A percentile compares a stretch with the other conserved stretches of the same genome.
Evolutionary conservation across 2,113 vertebrate species (phyloP).

Genomic region (Oreochromis tanganicae): DNA sequence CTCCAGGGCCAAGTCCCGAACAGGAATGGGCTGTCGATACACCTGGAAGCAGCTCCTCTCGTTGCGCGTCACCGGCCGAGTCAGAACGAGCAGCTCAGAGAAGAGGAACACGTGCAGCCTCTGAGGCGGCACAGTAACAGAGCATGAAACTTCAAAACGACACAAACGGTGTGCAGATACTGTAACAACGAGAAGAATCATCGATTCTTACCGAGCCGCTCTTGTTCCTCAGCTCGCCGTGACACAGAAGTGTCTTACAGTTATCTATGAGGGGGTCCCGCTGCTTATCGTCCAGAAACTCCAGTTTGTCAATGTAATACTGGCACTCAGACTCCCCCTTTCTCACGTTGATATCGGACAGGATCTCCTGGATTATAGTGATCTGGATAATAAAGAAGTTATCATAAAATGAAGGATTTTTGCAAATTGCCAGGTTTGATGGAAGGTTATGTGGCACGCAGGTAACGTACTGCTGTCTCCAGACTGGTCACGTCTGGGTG

Average conservation of each 20-base stretch:
- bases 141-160: neutral
- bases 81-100: conserved; percentile 90
- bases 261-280: conserved; percentile 86
- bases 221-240: conserved; percentile 92
- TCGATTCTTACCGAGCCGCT: conserved; percentile 82
- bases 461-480: conserved; percentile 82
- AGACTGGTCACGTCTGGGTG: conserved; percentile 81
- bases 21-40: conserved; percentile 91
- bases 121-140: conserved; percentile 53
- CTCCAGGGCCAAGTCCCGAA: conserved; percentile 84
- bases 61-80: conserved; percentile 84
- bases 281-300: conserved; percentile 92
- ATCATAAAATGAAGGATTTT: neutral
- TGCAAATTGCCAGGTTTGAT: neutral
- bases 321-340: conserved; percentile 96
- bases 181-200: neutral
- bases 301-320: conserved; percentile 93
- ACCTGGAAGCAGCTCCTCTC: conserved; percentile 91
- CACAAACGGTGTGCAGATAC: neutral
- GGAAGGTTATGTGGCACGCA: neutral
- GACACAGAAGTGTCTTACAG: conserved; percentile 86
- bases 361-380: conserved; percentile 88
- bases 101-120: conserved; percentile 96
- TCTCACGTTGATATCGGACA: conserved; percentile 92
- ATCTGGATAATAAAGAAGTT: conserved; percentile 70